Evolutionary conservation across 2,113 vertebrate species (phyloP).

Genomic region (Caloenas nicobarica): DNA sequence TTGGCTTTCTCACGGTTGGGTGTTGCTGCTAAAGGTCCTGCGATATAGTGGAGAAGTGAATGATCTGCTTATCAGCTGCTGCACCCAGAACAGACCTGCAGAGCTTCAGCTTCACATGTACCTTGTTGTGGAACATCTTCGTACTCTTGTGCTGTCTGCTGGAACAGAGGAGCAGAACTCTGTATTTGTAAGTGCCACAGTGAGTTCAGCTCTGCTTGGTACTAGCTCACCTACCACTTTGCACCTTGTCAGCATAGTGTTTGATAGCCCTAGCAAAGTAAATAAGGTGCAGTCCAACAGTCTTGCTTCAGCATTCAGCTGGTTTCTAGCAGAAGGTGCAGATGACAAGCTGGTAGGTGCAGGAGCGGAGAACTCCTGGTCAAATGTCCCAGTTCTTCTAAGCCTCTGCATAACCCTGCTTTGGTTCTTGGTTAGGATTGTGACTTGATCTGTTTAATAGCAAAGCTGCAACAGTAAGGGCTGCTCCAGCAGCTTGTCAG

Average conservation of each 20-base stretch:
- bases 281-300: neutral
- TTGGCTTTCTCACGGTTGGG: neutral
- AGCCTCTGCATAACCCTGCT: neutral
- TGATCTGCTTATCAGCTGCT: neutral
- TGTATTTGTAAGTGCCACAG: rapidly evolving
- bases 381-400: neutral
- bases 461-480: neutral
- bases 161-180: neutral
- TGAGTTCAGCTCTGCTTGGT: neutral
- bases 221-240: neutral
- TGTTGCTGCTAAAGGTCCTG: neutral
- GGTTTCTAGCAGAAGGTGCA: neutral
- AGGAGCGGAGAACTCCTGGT: neutral
- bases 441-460: neutral
- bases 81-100: neutral
- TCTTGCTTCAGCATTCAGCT: rapidly evolving
- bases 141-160: neutral
- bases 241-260: neutral
- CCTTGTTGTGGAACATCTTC: neutral
- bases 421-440: neutral
- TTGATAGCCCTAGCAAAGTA: neutral
- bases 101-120: neutral
- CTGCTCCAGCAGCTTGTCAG: neutral
- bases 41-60: neutral
- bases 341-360: neutral